These are phyloP conservation scores for Aix galericulata DNA, from an alignment of 2,113 vertebrate species.

Conservation along the genomic window DNA sequence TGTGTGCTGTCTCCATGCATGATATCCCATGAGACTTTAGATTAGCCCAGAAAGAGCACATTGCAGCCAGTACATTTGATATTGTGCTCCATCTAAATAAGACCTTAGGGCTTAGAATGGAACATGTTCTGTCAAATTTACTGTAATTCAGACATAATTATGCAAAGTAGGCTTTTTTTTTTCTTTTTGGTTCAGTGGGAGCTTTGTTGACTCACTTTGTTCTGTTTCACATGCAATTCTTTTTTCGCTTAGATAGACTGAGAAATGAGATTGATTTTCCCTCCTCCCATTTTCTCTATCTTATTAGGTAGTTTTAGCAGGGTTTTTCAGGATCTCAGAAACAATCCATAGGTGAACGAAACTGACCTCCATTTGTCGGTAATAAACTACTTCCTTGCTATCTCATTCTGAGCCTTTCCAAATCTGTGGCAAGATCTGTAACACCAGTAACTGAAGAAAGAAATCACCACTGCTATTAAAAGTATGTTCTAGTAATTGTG, in stretches of 20 bases:
- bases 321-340: not conserved
- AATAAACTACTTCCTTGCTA: not conserved
- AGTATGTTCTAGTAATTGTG: not conserved
- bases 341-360: not conserved
- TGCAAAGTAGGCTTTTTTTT: conserved; percentile 32
- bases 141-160: conserved; percentile 27
- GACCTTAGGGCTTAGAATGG: not conserved
- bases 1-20: not conserved
- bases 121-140: conserved; percentile 32
- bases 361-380: not conserved
- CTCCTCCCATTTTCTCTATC: not conserved
- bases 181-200: not conserved
- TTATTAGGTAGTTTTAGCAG: not conserved
- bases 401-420: not conserved
- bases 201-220: not conserved
- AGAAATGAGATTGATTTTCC: conserved; percentile 41
- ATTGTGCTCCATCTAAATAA: conserved; percentile 4
- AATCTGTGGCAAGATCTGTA: not conserved
- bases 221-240: not conserved
- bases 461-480: not conserved
- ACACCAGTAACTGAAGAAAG: not conserved
- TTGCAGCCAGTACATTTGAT: not conserved
- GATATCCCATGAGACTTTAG: not conserved
- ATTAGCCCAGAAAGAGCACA: not conserved
- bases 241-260: not conserved